These are phyloP conservation scores for Sialis lutaria DNA, from an alignment of 2,888 invertebrate genomes.

Conservation along the genomic window DNA sequence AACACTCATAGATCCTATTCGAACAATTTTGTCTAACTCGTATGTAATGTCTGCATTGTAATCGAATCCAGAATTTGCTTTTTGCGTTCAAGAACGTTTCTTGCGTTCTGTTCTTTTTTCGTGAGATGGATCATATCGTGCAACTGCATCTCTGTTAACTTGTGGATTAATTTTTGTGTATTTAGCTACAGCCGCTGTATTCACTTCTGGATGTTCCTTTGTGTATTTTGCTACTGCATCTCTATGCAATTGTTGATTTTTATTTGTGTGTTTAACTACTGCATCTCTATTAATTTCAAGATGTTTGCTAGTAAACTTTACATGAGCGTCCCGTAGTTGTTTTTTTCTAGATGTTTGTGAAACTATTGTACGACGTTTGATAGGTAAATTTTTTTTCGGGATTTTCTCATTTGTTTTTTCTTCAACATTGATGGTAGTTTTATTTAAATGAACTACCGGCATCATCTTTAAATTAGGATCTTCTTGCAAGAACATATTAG, in stretches of 20 bases:
- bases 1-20: not conserved
- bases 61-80: not conserved
- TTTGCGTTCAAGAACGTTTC: not conserved
- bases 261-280: not conserved
- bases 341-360: not conserved
- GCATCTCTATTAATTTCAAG: not conserved
- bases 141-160: not conserved
- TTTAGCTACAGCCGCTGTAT: not conserved
- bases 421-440: not conserved
- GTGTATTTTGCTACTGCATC: too few relatives aligned
- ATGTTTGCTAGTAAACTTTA: not conserved
- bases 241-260: too few relatives aligned
- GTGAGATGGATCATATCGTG: not conserved
- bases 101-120: not conserved
- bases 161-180: not conserved
- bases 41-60: not conserved
- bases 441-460: not conserved
- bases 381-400: not conserved
- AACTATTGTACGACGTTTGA: not conserved
- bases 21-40: not conserved
- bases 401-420: not conserved
- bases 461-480: not conserved
- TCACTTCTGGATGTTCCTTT: not conserved
- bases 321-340: not conserved
- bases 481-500: not conserved